phyloP scores from a whole-genome alignment of 2,888 invertebrate species.

The Athripsodes cinereus region DNA sequence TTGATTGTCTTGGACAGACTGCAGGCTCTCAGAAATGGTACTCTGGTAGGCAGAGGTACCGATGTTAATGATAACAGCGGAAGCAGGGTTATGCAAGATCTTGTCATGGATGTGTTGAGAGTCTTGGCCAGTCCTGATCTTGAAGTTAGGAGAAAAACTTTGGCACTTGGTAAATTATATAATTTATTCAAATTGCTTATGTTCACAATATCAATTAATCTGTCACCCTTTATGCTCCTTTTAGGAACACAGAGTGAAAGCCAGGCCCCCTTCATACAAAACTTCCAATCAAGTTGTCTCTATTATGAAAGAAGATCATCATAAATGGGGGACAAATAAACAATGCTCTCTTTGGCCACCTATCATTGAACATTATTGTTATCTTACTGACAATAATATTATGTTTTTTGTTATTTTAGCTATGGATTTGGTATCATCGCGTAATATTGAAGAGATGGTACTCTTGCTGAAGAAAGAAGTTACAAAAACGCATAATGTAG shows the following conservation, averaged over 20 bases:
- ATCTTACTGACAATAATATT: background rate
- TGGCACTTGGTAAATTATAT: conserved; percentile 57
- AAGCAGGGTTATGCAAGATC: conserved; percentile 70
- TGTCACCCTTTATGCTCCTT: too few relatives aligned
- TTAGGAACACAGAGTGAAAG: too few relatives aligned
- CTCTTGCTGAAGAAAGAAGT: conserved; percentile 89
- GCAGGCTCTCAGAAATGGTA: conserved; percentile 77
- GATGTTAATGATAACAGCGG: conserved; percentile 81
- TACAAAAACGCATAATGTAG: conserved; percentile 79
- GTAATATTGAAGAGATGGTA: conserved; percentile 95
- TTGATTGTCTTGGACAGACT: conserved; percentile 94
- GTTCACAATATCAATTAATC: too few relatives aligned
- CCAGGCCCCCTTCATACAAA: too few relatives aligned
- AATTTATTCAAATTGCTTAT: too few relatives aligned
- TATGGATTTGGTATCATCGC: conserved; percentile 83
- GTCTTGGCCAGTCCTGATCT: conserved; percentile 90
- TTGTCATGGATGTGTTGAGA: conserved; percentile 96
- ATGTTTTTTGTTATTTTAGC: conserved; percentile 41
- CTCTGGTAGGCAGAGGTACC: conserved; percentile 79
- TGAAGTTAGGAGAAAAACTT: conserved; percentile 86
- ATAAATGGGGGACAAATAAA: too few relatives aligned
- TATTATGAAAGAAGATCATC: too few relatives aligned
- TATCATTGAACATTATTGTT: background rate
- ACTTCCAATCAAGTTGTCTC: too few relatives aligned
- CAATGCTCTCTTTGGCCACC: too few relatives aligned